Evolutionary conservation across 2,888 invertebrate species (phyloP).

Genomic region (Tipula vernalis): DNA sequence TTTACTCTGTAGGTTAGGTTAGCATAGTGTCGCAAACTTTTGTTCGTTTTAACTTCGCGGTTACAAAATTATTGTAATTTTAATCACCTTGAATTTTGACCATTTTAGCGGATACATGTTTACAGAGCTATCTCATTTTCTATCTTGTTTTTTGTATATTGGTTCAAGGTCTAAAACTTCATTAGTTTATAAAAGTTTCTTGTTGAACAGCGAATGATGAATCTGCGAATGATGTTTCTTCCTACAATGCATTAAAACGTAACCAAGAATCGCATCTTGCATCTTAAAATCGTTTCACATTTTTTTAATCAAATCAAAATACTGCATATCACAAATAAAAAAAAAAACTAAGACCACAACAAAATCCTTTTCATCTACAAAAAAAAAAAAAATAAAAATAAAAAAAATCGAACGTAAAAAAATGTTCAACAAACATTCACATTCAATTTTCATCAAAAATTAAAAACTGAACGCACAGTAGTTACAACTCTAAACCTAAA

Average conservation of each 20-base stretch:
- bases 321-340: background rate
- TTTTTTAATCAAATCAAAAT: background rate
- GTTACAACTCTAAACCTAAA: background rate
- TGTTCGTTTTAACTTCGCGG: too few relatives aligned
- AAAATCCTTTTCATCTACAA: background rate
- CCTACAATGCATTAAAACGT: background rate
- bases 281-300: background rate
- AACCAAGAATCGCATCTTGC: background rate
- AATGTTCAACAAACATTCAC: background rate
- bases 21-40: too few relatives aligned
- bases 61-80: too few relatives aligned
- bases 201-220: too few relatives aligned
- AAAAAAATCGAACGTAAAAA: background rate
- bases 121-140: too few relatives aligned
- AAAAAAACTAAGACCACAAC: background rate
- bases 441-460: constrained; percentile 8
- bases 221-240: background rate
- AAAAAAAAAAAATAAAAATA: background rate
- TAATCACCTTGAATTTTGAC: too few relatives aligned
- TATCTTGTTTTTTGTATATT: too few relatives aligned
- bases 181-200: too few relatives aligned
- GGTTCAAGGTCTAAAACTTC: too few relatives aligned
- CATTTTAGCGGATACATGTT: too few relatives aligned
- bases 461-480: background rate
- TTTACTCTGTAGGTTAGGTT: too few relatives aligned